Base-by-base conservation (phyloP, 2,888 invertebrate species). In the Antheraea assamensis region DNA sequence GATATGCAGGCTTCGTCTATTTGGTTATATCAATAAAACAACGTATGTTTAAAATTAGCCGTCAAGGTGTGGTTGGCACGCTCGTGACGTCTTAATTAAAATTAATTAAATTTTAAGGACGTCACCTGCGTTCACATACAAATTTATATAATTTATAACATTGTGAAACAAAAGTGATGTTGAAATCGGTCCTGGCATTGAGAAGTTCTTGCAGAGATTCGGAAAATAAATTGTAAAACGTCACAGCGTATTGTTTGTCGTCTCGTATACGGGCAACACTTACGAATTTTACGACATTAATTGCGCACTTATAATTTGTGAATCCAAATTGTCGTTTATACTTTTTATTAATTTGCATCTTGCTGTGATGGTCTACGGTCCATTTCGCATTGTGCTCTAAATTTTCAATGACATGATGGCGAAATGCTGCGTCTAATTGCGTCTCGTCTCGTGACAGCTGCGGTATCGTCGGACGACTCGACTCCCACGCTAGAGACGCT, bases 341-440 rank as follows among this genome's bases (percentile, higher is more conserved):
- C 24, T 71, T 66, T 64, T 31, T n/a, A 30, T 35, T 35, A 66
- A 55, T 55, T 74, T 71, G 66, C 42, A 52, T 71, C 66, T 47
- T 71, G 27, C n/a, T 7, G 49, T 15, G 19, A 24, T 31, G 5
- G 2, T 55, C 21, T 74, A 71, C 31, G 70, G 30, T 70, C 10
- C 17, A 72, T 72, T 72, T 72, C 70, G 55, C 66, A 30, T 70
- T 72, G 42, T 55, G 17, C 30, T 35, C n/a, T 5, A 24, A 24
- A 66, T 66, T 64, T 79, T 83, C 83, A 85, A 82, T 87, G 85
- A 83, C 82, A 86, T 82, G 81, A 83, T 79, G 82, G 76, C 79
- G 79, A 80, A 83, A 80, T 83, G 82, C 79, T 79, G 82, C 80
- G 82, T 85, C 85, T 87, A 87, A 88, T 87, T 87, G 85, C 84